phyloP scores from a whole-genome alignment of 2,888 invertebrate genomes.

The Volucella bombylans region DNA sequence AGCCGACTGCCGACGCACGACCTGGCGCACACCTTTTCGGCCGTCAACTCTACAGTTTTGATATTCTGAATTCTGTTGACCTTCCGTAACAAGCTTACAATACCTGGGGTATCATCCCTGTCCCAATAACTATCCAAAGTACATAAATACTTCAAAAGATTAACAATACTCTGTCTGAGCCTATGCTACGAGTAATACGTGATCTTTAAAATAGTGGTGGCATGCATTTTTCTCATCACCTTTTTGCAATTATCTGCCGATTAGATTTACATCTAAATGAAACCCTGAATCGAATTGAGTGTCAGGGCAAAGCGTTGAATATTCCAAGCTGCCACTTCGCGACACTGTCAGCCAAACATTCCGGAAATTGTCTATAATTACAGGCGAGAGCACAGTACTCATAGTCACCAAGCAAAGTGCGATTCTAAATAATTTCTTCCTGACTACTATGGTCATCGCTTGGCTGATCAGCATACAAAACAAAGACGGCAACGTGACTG shows the following conservation, averaged over 20 bases:
- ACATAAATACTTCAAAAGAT: too few species aligned
- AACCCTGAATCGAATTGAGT: conserved; percentile 8
- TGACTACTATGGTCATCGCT: conserved; percentile 22
- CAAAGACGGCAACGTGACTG: conserved; percentile 22
- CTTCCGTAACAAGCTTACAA: too few species aligned
- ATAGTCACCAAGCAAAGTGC: not conserved
- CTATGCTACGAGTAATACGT: too few species aligned
- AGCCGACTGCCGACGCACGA: too few species aligned
- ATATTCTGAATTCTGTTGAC: too few species aligned
- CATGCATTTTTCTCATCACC: not conserved
- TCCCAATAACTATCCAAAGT: too few species aligned
- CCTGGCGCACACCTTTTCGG: too few species aligned
- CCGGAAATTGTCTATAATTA: conserved; percentile 42
- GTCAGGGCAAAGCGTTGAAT: not conserved
- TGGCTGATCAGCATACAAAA: conserved; percentile 51
- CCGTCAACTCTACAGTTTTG: too few species aligned
- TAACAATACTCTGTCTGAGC: too few species aligned
- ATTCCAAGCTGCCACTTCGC: not conserved
- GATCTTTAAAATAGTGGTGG: too few species aligned
- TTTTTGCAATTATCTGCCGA: not conserved
- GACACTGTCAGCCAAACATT: conserved; percentile 3
- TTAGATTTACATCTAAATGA: not conserved
- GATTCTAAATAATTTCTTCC: conserved; percentile 61
- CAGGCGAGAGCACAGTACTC: not conserved
- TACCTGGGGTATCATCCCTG: too few species aligned